Evolutionary conservation across 2,888 invertebrate species (phyloP), one percentile per base, ranked within the genome.

Genomic region (Lochmaea crataegi): DNA sequence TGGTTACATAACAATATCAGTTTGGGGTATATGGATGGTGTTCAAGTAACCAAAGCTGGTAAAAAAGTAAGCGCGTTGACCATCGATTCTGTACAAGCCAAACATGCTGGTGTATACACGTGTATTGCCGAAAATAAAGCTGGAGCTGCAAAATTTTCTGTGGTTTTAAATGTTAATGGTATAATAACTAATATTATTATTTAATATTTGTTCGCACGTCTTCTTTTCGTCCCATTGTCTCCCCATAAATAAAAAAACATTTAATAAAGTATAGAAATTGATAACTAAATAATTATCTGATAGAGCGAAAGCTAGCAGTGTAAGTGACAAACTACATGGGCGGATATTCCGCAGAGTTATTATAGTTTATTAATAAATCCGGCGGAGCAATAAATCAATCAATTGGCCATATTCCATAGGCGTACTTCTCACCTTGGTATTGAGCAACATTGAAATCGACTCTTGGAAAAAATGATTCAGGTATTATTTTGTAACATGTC

Each of bases 81-180:
- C 89, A 91, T 92, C 78, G 90, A 89, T 83, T 86, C 90, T 12
- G 91, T 91, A 14, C 90, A 89, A 80, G 90, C 91, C 78, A 89
- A 90, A 79, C 92, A 93, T 85, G 90, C 90, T 79, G 94, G 94
- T 84, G 89, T 90, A 86, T 94, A 93, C 87, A 90, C 91, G 70
- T 94, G 94, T 85, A 89, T 89, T 75, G 93, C 92, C 73, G 89
- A 88, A 78, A 93, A 93, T 85, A 89, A 87, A 81, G 93, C 92
- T 74, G 93, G 93, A 83, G 86, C 88, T 68, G 89, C 90, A 79
- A 90, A 89, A 82, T 90, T 91, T 86, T 89, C 90, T 72, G 89
- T 92, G 72, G 84, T 88, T 80, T 88, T 92, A 80, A 89, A 90
- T 85, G 92, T 93, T 83, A 91, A 92, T 85, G 93, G 93, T 93